Conservation (phyloP, 2,888 invertebrate genomes). For the Scaptomyza reducta region DNA sequence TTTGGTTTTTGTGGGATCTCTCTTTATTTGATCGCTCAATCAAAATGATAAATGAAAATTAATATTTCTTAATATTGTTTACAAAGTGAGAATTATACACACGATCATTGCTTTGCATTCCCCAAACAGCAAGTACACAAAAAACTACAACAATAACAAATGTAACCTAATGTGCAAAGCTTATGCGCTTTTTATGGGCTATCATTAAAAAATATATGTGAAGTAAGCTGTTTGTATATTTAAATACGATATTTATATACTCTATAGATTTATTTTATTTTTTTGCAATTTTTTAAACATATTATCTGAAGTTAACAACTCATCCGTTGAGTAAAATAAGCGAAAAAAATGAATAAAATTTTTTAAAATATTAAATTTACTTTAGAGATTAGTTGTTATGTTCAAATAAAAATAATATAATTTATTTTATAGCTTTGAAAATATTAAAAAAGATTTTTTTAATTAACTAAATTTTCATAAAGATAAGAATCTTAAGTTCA, state of each 20-base stretch:
- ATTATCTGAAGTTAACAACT: too few relatives aligned
- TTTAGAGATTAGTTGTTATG: too few relatives aligned
- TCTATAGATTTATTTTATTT: constrained; percentile 17
- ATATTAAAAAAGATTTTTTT: too few relatives aligned
- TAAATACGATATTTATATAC: constrained; percentile 2
- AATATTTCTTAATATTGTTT: constrained; percentile 84
- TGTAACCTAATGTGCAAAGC: constrained; percentile 64
- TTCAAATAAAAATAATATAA: too few relatives aligned
- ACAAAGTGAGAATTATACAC: constrained; percentile 83
- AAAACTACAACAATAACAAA: constrained; percentile 34
- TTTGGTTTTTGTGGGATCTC: constrained; percentile 17
- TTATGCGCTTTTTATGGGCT: constrained; percentile 43
- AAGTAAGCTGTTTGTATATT: not conserved
- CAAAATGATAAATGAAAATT: constrained; percentile 84
- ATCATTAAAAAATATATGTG: constrained; percentile 43
- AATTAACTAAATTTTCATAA: too few relatives aligned
- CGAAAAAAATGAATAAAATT: too few relatives aligned
- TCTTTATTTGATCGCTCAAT: constrained; percentile 83
- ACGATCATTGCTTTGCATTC: constrained; percentile 56
- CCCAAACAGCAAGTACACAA: constrained; percentile 6
- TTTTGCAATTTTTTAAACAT: too few relatives aligned
- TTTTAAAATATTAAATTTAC: too few relatives aligned
- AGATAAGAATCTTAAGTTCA: too few relatives aligned
- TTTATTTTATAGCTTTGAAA: too few relatives aligned
- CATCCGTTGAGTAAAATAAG: too few relatives aligned